Percentiles rank a stretch among this genome's conserved stretches.
These are phyloP conservation scores for Heliconius ethilla DNA, from an alignment of 2,888 invertebrate species.

Conservation along the genomic window DNA sequence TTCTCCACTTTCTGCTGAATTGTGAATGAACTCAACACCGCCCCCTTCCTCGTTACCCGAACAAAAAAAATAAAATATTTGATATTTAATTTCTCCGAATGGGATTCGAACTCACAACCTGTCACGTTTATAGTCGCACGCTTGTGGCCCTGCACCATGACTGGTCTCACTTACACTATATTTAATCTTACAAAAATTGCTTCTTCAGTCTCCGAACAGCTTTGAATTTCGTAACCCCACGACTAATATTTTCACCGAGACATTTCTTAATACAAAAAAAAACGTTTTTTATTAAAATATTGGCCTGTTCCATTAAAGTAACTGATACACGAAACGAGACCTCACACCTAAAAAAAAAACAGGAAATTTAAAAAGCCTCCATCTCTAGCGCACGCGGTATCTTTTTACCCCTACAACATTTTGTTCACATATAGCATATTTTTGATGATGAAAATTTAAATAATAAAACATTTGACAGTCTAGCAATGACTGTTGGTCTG, in stretches of 20 bases:
- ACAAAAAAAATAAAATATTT: too few relatives aligned
- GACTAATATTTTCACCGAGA: not conserved
- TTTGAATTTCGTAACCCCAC: not conserved
- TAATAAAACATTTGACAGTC: not conserved
- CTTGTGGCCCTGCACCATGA: too few relatives aligned
- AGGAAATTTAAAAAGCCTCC: not conserved
- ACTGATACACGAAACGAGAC: too few relatives aligned
- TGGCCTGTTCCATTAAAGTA: slow-evolving; percentile 1
- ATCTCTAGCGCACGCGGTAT: not conserved
- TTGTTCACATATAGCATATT: not conserved
- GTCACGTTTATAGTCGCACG: too few relatives aligned
- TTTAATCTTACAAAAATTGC: not conserved
- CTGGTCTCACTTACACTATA: too few relatives aligned
- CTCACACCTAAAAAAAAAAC: not conserved
- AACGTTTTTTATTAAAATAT: not conserved
- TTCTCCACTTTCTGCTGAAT: too few relatives aligned
- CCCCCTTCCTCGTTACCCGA: too few relatives aligned
- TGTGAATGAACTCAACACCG: too few relatives aligned
- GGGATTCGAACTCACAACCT: too few relatives aligned
- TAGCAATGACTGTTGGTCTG: slow-evolving; percentile 5
- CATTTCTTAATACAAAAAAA: not conserved
- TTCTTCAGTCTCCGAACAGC: not conserved
- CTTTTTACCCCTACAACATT: not conserved
- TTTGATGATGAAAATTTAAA: not conserved
- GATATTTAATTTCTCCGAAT: too few relatives aligned